Base-by-base conservation (phyloP, 2,797 vertebrate genomes). In the Siniperca undulata region DNA sequence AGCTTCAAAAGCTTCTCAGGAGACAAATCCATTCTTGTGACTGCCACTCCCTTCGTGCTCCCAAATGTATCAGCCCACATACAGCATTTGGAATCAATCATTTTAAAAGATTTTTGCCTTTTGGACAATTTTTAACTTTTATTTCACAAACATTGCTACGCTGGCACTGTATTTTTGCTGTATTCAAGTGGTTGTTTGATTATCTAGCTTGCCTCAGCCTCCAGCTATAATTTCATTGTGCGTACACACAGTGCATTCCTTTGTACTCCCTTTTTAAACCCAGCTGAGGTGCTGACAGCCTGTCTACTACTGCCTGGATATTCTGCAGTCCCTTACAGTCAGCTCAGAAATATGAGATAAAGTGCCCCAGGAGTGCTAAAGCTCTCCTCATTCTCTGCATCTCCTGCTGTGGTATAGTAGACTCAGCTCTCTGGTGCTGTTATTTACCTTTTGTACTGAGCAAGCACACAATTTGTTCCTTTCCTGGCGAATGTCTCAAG, bases 271-370 rank as follows among this genome's bases (percentile, higher is more conserved):
- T n/a, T 62, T 84, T 53, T 55, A 75, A 88, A 58, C 59, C 79
- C 78, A 16, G 84, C 69, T 40, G 72, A 88, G 91, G 89, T 81
- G 91, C 81, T 89, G 93, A 92, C 89, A 86, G 84, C 42, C 24
- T 67, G 83, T 83, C 84, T 78, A 8, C 84, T 72, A 3, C 84
- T 62, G 56, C 85, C 78, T 78, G 78, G 82, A 73, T 89, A 38
- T 69, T 84, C 58, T 81, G 69, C 62, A 52, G 80, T 75, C 76
- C 86, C 78, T 80, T 85, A 80, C 55, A 20, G 85, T 81, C 90
- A 73, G 84, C 78, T 66, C 74, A 75, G 77, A 93, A 93, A 89
- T 86, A 90, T 91, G 89, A 93, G 92, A 81, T 85, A 66, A 81
- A 89, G 65, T 67, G 86, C 85, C 82, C 59, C 80, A 20, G 91